Conservation (phyloP, 1,140 invertebrate genomes). For the Trinorchestia longiramus region DNA sequence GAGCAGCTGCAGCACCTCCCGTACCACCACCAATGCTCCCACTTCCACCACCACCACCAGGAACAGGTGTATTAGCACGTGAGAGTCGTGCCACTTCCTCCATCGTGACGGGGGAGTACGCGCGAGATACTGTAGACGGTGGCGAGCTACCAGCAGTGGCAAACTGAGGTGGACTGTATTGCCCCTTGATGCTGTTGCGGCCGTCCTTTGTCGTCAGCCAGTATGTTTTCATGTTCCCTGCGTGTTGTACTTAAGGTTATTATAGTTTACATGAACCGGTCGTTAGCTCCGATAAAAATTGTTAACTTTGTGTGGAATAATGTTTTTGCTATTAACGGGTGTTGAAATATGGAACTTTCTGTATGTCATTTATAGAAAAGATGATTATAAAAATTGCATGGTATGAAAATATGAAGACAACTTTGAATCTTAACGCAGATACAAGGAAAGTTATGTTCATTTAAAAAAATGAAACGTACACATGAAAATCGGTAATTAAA, state of each 20-base stretch:
- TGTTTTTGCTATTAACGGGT: too few relatives aligned
- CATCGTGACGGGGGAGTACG: constrained; percentile 86
- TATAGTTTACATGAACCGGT: background rate
- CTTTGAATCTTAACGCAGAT: too few relatives aligned
- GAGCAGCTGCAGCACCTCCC: background rate
- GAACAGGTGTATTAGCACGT: constrained; percentile 20
- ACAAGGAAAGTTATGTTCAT: too few relatives aligned
- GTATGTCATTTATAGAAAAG: too few relatives aligned
- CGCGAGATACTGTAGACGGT: constrained; percentile 69
- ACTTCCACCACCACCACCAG: background rate
- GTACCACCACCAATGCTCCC: background rate
- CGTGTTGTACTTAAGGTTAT: background rate
- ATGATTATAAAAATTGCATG: too few relatives aligned
- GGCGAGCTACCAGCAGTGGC: constrained; percentile 72
- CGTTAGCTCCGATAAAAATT: too few relatives aligned
- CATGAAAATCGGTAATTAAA: too few relatives aligned
- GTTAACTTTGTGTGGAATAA: too few relatives aligned
- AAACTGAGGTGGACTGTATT: constrained; percentile 60
- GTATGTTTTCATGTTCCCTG: constrained; percentile 93
- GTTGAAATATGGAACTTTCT: too few relatives aligned
- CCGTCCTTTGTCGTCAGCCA: constrained; percentile 83
- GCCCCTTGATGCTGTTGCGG: constrained; percentile 72
- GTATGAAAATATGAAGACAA: too few relatives aligned
- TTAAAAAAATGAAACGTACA: too few relatives aligned
- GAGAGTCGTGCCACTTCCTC: constrained; percentile 78